Evolutionary conservation across 1,140 invertebrate genomes (phyloP).

Genomic region (Nasonia longicornis): DNA sequence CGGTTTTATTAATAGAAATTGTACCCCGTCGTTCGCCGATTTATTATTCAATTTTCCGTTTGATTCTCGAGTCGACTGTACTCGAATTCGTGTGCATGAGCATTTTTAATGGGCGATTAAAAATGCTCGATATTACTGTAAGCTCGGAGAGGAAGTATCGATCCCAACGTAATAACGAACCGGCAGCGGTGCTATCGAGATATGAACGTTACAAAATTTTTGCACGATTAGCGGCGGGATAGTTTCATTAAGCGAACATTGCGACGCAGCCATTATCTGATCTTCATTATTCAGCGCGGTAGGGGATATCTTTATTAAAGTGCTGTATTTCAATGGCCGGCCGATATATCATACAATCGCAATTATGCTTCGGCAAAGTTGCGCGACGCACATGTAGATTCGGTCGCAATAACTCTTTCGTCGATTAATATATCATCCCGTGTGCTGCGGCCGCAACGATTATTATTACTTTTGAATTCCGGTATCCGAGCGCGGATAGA

Average conservation of each 20-base stretch:
- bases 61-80: no score
- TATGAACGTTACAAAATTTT: not conserved
- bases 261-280: not conserved
- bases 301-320: not conserved
- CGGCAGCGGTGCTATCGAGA: no score
- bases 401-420: not conserved
- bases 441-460: no score
- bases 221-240: not conserved
- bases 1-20: not conserved
- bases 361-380: not conserved
- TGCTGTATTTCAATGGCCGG: not conserved
- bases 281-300: conserved; percentile 7
- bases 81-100: no score
- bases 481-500: no score
- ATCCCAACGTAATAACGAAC: no score
- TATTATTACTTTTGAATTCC: not conserved
- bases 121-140: no score
- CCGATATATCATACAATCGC: not conserved
- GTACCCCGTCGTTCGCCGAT: not conserved
- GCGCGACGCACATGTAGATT: not conserved
- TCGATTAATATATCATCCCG: not conserved
- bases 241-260: conserved; percentile 3
- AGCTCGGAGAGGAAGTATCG: no score
- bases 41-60: no score
- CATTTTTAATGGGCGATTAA: no score